Base-by-base conservation (phyloP, 2,888 invertebrate genomes). In the Caenorhabditis macrosperma region DNA sequence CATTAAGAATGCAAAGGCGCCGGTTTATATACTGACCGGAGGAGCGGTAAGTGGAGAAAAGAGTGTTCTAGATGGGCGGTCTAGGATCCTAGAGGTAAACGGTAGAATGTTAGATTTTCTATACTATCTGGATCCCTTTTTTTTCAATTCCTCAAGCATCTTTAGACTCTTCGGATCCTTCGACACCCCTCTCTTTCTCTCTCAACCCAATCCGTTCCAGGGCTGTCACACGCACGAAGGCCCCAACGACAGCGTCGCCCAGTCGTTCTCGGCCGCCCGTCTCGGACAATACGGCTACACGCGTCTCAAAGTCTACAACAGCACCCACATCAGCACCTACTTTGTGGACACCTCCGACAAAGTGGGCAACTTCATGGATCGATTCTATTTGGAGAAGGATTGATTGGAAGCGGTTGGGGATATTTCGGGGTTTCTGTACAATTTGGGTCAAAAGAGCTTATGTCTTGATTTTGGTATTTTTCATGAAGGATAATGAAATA, bases 21-120 rank as follows among this genome's bases (percentile, higher is more conserved):
- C 84, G 26, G 76, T 83, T 10, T 84, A 83, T 30, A 78, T 80
- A 9, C 28, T 83, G 30, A 78, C 81, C 15, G 84, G 84, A 35
- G 64, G 77, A 20, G 84, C 83, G 41, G 83, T 82, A 48, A 54
- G 71, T 46, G n/a, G n/a, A n/a, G n/a, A n/a, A n/a, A 1, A 6
- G 7, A 30, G 30, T 6, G 10, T 52, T 52, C 26, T 26, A 54
- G 33, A 33, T 33, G 33, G n/a, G n/a, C n/a, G n/a, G n/a, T n/a
- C n/a, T n/a, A n/a, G n/a, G n/a, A n/a, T n/a, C n/a, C n/a, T n/a
- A n/a, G n/a, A n/a, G n/a, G n/a, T n/a, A n/a, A n/a, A n/a, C n/a
- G 22, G 1, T 17, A 28, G 17, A 15, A n/a, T n/a, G n/a, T n/a
- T n/a, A n/a, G n/a, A n/a, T n/a, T n/a, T n/a, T n/a, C n/a, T n/a